Base-by-base conservation (phyloP, 2,888 invertebrate species). In the Orthosia cruda region DNA sequence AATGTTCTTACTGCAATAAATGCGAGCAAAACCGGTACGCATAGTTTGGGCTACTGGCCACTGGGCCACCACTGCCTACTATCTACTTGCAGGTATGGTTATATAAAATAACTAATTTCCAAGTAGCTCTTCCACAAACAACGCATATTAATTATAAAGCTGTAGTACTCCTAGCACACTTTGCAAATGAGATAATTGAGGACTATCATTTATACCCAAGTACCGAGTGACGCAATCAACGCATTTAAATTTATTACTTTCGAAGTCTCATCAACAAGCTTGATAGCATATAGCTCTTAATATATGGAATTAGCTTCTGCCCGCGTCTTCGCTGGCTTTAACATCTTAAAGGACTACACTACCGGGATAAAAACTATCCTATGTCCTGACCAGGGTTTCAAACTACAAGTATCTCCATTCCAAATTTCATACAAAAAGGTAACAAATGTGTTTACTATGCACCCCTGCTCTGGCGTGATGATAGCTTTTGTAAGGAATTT, bases 171-270 rank as follows among this genome's bases (percentile, higher is more conserved):
- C 47, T 58, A 62, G 63, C 55, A 50, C 63, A 50, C n/a, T 64
- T 23, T 16, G n/a, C 55, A 66, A 74, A 83, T 69, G 57, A 82
- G 47, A 83, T 83, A 63, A 79, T 74, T 79, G 71, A 68, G 23
- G 49, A 64, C 64, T 74, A 70, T 83, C 71, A 61, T 61, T 45
- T 16, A 61, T 26, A 26, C 57, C 47, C 12, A 45, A 72, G 50
- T 32, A 50, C 15, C 23, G 15, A 55, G 61, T 80, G 66, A 74
- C 58, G 74, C 23, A 58, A 63, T 79, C 58, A 23, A 55, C 18
- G 32, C 64, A 54, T 50, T 74, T 79, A 55, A 26, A 64, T 52
- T 52, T 32, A 67, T 66, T 18, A 40, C 40, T 57, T 78, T 73
- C 50, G 52, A 65, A 50, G 50, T 20, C 32, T 57, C 13, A 50